Percentiles rank a stretch among this genome's conserved stretches.
phyloP scores from a whole-genome alignment of 64 coral and sea anemone species.

The Actinia tenebrosa region DNA sequence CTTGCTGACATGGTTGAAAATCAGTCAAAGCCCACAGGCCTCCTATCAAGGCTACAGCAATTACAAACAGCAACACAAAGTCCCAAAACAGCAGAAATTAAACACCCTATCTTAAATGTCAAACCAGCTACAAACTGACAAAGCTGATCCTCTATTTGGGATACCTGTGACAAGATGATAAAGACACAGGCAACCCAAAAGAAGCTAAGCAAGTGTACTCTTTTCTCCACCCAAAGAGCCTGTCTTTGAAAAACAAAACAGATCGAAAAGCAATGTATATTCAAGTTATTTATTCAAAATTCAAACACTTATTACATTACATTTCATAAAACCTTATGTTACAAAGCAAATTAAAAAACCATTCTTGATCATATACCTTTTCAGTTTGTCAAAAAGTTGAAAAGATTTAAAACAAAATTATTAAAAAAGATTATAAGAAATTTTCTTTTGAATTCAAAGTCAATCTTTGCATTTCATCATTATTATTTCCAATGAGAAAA shows the following conservation, averaged over 20 bases:
- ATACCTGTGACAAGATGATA: background rate
- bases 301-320: background rate
- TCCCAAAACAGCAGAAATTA: background rate
- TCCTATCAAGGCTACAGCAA: background rate
- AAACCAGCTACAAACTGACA: background rate
- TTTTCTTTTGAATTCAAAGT: background rate
- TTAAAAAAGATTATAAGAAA: background rate
- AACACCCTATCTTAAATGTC: background rate
- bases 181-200: background rate
- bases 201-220: no score
- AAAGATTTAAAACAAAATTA: background rate
- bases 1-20: constrained; percentile 76
- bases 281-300: background rate
- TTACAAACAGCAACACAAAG: background rate
- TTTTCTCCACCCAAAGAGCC: background rate
- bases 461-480: background rate
- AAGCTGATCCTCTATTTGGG: no score
- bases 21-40: constrained; percentile 19
- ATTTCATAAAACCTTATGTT: background rate
- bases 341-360: background rate
- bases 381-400: no score
- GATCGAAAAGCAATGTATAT: background rate
- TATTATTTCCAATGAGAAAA: background rate
- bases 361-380: no score
- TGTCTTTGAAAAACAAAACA: background rate